These are phyloP conservation scores for Onchidella celtica DNA, from an alignment of 2,888 invertebrate species.

Conservation along the genomic window DNA sequence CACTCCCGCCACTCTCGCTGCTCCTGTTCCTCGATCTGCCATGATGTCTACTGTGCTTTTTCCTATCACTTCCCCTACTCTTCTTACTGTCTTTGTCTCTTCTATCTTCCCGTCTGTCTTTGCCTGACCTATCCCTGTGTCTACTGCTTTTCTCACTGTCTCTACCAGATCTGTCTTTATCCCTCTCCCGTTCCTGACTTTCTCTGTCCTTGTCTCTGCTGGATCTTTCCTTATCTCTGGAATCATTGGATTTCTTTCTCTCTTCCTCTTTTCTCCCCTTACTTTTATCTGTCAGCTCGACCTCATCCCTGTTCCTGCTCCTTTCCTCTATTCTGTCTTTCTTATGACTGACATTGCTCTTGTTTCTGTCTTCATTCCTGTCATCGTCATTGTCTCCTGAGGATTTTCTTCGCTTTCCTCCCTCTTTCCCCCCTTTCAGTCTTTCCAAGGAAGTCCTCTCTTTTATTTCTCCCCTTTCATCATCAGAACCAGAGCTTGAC, in stretches of 20 bases:
- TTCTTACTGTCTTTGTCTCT: slow-evolving; percentile 19
- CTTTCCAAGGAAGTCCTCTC: too few relatives aligned
- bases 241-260: too few relatives aligned
- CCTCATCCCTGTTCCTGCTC: slow-evolving; percentile 6
- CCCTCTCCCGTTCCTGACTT: slow-evolving; percentile 32
- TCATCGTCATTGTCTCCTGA: background rate
- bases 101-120: background rate
- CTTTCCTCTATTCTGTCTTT: slow-evolving; percentile 19
- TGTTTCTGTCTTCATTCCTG: slow-evolving; percentile 25
- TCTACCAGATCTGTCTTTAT: slow-evolving; percentile 44
- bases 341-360: background rate
- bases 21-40: background rate
- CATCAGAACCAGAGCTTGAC: slow-evolving; percentile 37
- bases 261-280: slow-evolving; percentile 43
- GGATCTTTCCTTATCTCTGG: background rate
- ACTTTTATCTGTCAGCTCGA: slow-evolving; percentile 11
- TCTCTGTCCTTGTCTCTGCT: slow-evolving; percentile 13
- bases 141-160: slow-evolving; percentile 31
- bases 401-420: background rate
- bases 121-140: slow-evolving; percentile 18
- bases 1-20: slow-evolving; percentile 38
- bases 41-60: slow-evolving; percentile 15
- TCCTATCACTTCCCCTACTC: background rate
- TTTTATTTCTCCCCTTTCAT: slow-evolving; percentile 14
- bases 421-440: background rate